A percentile compares a stretch with the other conserved stretches of the same genome.
These are phyloP conservation scores for Atopsyche davidsoni DNA, from an alignment of 1,140 invertebrate genomes.

Conservation along the genomic window DNA sequence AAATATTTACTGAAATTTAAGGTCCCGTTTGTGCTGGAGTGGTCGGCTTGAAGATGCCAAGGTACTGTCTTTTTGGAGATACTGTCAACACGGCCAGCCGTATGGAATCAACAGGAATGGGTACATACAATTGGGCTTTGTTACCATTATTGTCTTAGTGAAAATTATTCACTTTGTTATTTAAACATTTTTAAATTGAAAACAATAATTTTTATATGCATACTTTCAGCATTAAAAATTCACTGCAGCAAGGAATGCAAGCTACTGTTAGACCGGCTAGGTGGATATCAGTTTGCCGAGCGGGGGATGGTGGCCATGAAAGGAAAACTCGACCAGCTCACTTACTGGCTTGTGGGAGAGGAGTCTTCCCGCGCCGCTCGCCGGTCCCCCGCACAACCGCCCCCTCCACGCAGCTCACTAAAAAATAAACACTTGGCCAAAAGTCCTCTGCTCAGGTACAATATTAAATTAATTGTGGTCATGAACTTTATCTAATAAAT, in stretches of 20 bases:
- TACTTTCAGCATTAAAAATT: conserved; percentile 73
- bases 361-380: conserved; percentile 52
- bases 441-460: conserved; percentile 39
- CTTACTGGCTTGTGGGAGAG: conserved; percentile 82
- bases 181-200: too few species aligned
- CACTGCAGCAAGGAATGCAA: conserved; percentile 85
- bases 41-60: conserved; percentile 84
- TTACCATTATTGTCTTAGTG: too few species aligned
- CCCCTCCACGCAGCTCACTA: conserved; percentile 58
- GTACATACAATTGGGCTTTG: conserved; percentile 38
- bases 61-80: conserved; percentile 86
- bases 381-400: conserved; percentile 28
- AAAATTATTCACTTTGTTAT: too few species aligned
- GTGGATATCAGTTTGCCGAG: conserved; percentile 73
- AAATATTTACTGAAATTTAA: conserved; percentile 31
- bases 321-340: conserved; percentile 77
- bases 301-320: conserved; percentile 79
- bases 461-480: neutral
- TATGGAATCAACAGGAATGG: conserved; percentile 91
- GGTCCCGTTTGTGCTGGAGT: conserved; percentile 80
- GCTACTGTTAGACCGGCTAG: conserved; percentile 75
- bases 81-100: conserved; percentile 88
- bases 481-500: too few species aligned
- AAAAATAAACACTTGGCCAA: conserved; percentile 49
- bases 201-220: too few species aligned